Evolutionary conservation across 2,888 invertebrate species (phyloP).

Genomic region (Diarsia rubi): DNA sequence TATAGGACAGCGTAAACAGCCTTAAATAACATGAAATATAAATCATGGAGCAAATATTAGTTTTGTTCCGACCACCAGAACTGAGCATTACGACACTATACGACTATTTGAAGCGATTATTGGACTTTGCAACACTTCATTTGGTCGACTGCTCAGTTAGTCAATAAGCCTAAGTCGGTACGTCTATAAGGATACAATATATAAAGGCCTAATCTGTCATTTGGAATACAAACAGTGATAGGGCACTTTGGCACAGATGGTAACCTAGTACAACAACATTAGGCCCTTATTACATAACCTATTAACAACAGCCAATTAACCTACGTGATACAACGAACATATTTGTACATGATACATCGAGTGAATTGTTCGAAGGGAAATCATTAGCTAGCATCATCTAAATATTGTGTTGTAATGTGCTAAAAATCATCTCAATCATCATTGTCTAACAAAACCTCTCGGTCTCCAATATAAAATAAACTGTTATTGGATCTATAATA

Average conservation of each 20-base stretch:
- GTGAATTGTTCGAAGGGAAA: conserved; percentile 60
- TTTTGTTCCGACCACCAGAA: conserved; percentile 50
- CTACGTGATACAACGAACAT: conserved; percentile 62
- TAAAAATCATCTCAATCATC: conserved; percentile 41
- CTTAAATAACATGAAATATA: conserved; percentile 66
- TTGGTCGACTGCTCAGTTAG: conserved; percentile 51
- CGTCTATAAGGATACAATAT: conserved; percentile 43
- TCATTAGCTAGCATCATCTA: conserved; percentile 67
- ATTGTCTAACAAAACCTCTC: conserved; percentile 37
- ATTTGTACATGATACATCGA: conserved; percentile 65
- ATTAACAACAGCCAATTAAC: conserved; percentile 67
- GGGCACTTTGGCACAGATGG: conserved; percentile 82
- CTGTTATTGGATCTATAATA: conserved; percentile 50
- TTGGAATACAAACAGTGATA: conserved; percentile 64
- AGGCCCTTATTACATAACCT: conserved; percentile 69
- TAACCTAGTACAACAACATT: conserved; percentile 75
- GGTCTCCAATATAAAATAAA: conserved; percentile 49
- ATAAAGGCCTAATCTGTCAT: conserved; percentile 66
- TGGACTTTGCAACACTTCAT: conserved; percentile 45
- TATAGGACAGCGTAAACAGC: conserved; percentile 64
- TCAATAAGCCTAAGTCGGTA: conserved; percentile 44
- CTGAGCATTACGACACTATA: conserved; percentile 54
- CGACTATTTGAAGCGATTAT: conserved; percentile 46
- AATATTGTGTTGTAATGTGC: conserved; percentile 48
- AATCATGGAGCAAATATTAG: conserved; percentile 56